These are phyloP conservation scores for Mormoops blainvillei DNA, from an alignment of 2,113 vertebrate species.

Conservation along the genomic window DNA sequence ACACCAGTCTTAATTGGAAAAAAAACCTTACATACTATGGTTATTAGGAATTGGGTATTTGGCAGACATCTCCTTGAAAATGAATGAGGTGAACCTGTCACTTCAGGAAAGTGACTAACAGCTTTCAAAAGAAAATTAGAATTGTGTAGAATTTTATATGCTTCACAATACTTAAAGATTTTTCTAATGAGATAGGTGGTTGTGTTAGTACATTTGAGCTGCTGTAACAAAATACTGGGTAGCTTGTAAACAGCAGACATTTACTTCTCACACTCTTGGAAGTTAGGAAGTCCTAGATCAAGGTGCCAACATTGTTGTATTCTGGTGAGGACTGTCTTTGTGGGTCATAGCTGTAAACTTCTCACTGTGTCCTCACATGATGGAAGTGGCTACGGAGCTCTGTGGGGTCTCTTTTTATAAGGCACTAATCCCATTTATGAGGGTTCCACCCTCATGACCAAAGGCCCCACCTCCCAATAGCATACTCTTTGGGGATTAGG, in stretches of 20 bases:
- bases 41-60: constrained; percentile 2
- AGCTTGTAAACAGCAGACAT: not conserved
- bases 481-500: not conserved
- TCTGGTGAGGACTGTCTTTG: not conserved
- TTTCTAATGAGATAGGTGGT: not conserved
- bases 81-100: not conserved
- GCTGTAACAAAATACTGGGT: not conserved
- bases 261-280: not conserved
- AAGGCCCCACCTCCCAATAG: not conserved
- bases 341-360: not conserved
- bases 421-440: not conserved
- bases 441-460: not conserved
- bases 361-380: not conserved
- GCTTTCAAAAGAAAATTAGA: constrained; percentile 9
- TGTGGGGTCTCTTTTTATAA: not conserved
- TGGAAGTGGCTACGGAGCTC: not conserved
- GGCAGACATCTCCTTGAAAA: not conserved
- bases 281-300: not conserved
- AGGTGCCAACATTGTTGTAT: not conserved
- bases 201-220: not conserved
- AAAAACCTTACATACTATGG: not conserved
- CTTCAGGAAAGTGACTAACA: not conserved
- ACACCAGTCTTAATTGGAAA: not conserved
- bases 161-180: not conserved
- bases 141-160: not conserved